Conservation (phyloP, 1,140 invertebrate genomes). For the Mya arenaria region DNA sequence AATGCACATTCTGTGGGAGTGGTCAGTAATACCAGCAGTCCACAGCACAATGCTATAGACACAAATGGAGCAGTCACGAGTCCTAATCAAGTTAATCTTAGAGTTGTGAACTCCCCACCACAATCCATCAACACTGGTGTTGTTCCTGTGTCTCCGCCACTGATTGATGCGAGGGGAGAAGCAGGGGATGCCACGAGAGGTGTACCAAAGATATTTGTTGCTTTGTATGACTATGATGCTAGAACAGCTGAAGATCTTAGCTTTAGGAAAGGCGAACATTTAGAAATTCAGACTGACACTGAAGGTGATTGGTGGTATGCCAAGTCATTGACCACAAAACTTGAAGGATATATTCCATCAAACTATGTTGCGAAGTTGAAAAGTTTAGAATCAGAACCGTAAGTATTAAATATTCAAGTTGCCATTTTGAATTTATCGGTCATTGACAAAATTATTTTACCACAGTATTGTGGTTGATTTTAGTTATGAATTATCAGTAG, state of each 20-base stretch:
- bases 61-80: conserved; percentile 41
- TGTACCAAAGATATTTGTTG: conserved; percentile 91
- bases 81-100: conserved; percentile 44
- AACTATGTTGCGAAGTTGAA: conserved; percentile 99
- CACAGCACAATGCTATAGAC: conserved; percentile 44
- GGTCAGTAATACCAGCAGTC: conserved; percentile 23
- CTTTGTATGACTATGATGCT: conserved; percentile 99
- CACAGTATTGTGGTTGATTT: no score
- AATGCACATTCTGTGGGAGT: conserved; percentile 22
- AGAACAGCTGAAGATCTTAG: conserved; percentile 99
- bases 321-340: conserved; percentile 91
- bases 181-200: neutral
- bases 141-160: conserved; percentile 29
- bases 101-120: conserved; percentile 32
- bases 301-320: conserved; percentile 99
- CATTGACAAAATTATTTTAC: no score
- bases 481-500: no score
- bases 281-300: conserved; percentile 99
- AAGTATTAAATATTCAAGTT: no score
- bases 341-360: conserved; percentile 99
- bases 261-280: conserved; percentile 98
- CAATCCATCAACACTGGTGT: conserved; percentile 1
- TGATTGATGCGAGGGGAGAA: neutral
- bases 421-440: no score
- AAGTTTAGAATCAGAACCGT: conserved; percentile 99